Base-by-base conservation (phyloP, 2,888 invertebrate species). In the Mellilla xanthometata region DNA sequence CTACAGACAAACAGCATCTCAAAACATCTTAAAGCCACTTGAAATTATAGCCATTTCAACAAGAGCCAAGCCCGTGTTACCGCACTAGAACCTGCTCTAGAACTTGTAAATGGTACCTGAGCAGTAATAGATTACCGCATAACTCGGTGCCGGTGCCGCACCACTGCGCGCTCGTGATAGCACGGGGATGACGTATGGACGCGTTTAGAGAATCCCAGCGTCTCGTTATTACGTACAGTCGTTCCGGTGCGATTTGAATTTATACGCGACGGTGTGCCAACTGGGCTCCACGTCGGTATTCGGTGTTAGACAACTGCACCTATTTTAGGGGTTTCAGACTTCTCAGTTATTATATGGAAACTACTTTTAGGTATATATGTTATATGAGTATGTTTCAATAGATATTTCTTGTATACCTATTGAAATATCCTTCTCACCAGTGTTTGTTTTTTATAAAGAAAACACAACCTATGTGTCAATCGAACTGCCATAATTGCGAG, bases 161-260 rank as follows among this genome's bases (percentile, higher is more conserved):
- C 58, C 58, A 60, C 59, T 67, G 67, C 65, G 60, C 59, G 62
- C 59, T 56, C 44, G 52, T 65, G 70, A 70, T 72, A 71, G 60
- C 62, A 24, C 24, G 46, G 46, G 49, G 59, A 71, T 69, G 73
- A 73, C 62, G 62, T 65, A 72, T 66, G 67, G 56, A 65, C 65
- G 61, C 41, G 41, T 41, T 48, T 48, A 48, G 47, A 57, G 66
- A 50, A 53, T 54, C 65, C 58, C 60, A 58, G 39, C 61, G 38
- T 68, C 60, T 61, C 66, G 66, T 62, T 69, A 67, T 65, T 65
- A 68, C 56, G 45, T 53, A 54, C 57, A 54, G 51, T 58, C 64
- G 60, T 61, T 56, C 49, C 36, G 53, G 51, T 54, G 55, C 58
- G 49, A 63, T 64, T 64, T 64, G 62, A 68, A 66, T 70, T 66